phyloP scores from a whole-genome alignment of 2,113 vertebrate genomes.

The Macquaria ambigua region DNA sequence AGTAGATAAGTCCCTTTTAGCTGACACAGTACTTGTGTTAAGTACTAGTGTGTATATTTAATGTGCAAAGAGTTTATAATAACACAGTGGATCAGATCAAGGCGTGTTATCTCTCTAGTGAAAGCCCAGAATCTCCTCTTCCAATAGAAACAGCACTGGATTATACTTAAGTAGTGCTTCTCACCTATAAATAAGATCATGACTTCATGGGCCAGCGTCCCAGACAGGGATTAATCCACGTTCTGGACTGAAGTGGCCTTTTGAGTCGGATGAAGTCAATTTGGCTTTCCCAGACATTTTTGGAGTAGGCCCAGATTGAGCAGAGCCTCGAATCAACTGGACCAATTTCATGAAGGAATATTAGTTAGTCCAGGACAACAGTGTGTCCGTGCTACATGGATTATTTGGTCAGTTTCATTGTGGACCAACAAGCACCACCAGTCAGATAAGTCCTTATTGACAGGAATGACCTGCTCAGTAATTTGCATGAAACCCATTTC shows the following conservation, averaged over 20 bases:
- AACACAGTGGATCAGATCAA: slow-evolving; percentile 1
- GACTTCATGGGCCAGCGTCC: neutral
- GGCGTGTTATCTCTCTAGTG: neutral
- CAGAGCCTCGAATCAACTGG: neutral
- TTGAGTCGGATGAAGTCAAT: slow-evolving; percentile 27
- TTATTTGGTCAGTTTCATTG: neutral
- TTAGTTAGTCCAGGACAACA: neutral
- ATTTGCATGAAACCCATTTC: slow-evolving; percentile 22
- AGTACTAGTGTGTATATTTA: neutral
- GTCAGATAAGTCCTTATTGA: neutral
- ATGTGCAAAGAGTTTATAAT: neutral
- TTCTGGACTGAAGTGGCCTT: slow-evolving; percentile 7
- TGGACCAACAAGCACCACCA: neutral
- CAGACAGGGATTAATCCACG: slow-evolving; percentile 5
- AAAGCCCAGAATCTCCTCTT: neutral
- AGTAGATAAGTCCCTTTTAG: too few species aligned
- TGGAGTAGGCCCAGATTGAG: neutral
- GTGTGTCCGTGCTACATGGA: neutral
- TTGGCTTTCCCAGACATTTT: slow-evolving; percentile 9
- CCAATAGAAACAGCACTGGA: slow-evolving; percentile 13
- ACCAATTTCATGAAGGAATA: neutral
- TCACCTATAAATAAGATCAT: slow-evolving; percentile 34
- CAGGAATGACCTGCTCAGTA: neutral
- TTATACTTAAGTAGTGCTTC: slow-evolving; percentile 16
- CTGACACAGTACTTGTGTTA: too few species aligned